These are phyloP conservation scores for Ophioninae sp. DNA, from an alignment of 2,888 invertebrate genomes.

Conservation along the genomic window DNA sequence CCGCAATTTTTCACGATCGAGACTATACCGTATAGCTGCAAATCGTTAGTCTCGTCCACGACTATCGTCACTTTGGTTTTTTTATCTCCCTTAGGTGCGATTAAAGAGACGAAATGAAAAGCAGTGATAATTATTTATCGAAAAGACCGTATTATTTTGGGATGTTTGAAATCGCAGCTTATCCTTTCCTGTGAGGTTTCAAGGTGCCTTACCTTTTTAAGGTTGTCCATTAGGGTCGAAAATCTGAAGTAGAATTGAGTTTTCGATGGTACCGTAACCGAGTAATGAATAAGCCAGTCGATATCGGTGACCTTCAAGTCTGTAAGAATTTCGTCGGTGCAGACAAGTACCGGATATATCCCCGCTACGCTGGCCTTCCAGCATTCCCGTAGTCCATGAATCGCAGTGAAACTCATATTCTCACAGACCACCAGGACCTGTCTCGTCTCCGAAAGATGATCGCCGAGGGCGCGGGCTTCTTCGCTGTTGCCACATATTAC, in stretches of 20 bases:
- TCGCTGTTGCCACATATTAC: slow-evolving; percentile 84
- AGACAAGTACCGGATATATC: slow-evolving; percentile 84
- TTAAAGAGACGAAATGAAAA: background rate
- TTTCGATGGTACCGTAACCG: slow-evolving; percentile 85
- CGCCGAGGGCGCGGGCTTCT: slow-evolving; percentile 82
- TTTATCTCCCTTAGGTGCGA: slow-evolving; percentile 64
- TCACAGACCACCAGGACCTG: slow-evolving; percentile 74
- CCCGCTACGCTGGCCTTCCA: slow-evolving; percentile 81
- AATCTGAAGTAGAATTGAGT: slow-evolving; percentile 86
- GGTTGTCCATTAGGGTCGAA: slow-evolving; percentile 85
- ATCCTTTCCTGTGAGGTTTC: background rate
- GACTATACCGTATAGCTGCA: slow-evolving; percentile 85
- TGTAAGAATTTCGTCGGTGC: slow-evolving; percentile 86
- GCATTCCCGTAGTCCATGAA: slow-evolving; percentile 76
- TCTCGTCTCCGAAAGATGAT: slow-evolving; percentile 75
- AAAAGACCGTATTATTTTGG: background rate
- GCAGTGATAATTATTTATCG: background rate
- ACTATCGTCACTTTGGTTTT: slow-evolving; percentile 82
- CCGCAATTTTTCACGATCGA: slow-evolving; percentile 83
- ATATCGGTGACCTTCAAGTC: slow-evolving; percentile 86
- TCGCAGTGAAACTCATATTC: slow-evolving; percentile 68
- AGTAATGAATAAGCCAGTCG: slow-evolving; percentile 87
- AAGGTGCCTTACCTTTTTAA: slow-evolving; percentile 73
- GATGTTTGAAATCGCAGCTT: background rate
- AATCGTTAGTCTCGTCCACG: slow-evolving; percentile 83